Base-by-base conservation (phyloP, 64 coral and sea anemone genomes). In the Porites lutea region DNA sequence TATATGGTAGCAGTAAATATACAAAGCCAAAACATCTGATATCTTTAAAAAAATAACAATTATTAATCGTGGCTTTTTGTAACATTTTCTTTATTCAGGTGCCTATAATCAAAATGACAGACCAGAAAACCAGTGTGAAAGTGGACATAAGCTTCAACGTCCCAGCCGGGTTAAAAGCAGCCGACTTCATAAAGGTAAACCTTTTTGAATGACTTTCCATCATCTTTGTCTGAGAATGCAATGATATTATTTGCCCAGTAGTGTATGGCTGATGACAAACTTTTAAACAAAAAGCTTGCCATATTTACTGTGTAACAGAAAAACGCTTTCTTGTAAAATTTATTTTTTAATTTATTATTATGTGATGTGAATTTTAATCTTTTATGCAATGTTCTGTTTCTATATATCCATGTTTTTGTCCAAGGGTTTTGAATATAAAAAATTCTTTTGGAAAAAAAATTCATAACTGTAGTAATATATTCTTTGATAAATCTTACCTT, bases 21-120 rank as follows among this genome's bases (percentile, higher is more conserved):
- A 37, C 27, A 37, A 37, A 37, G 27, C 27, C 27, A 37, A 37
- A 37, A 37, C 27, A 37, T 37, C 27, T 37, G 27, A 37, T 37
- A 37, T 37, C 27, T 37, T 37, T 37, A 37, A n/a, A 6, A 14
- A 61, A 44, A 37, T 37, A 37, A 37, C 27, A 37, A 80, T 12
- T 22, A 55, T 21, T 0, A 60, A 37, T 37, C 27, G 27, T 1
- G 27, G 2, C 18, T 83, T 11, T 10, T 19, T 19, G 6, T n/a
- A 66, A 16, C 48, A 16, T 65, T 82, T 6, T 51, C 81, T 83
- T 54, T 91, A 67, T 37, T 2, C 46, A 96, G 94, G 94, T 96
- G 78, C 94, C 94, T 16, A 96, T 96, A 48, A 92, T 96, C 23
- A 96, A 96, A 62, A 68, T 96, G 16, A 96, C 94, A 59, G 94